A percentile compares a stretch with the other conserved stretches of the same genome.
Evolutionary conservation across 2,797 vertebrate species (phyloP).

Genomic region (Melanotaenia nigrans): DNA sequence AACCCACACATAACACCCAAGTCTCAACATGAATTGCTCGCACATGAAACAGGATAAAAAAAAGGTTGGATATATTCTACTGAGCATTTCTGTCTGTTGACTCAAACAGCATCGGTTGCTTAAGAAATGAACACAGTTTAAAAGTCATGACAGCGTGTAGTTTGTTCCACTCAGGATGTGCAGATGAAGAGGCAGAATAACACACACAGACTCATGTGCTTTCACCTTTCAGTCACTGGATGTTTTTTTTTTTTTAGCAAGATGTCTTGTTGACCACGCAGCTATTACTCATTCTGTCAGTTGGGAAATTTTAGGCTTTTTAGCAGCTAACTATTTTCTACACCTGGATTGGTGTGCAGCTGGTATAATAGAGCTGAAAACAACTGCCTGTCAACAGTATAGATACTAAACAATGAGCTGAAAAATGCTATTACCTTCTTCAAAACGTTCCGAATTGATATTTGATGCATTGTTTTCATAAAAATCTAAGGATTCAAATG

Average conservation of each 20-base stretch:
- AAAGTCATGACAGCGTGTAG: constrained; percentile 48
- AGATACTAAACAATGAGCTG: not conserved
- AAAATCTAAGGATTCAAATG: not conserved
- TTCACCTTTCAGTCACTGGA: not conserved
- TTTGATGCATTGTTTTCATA: not conserved
- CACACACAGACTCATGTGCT: constrained; percentile 11
- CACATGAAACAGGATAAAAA: constrained; percentile 24
- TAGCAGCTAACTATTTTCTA: not conserved
- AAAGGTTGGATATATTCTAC: not conserved
- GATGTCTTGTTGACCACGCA: not conserved
- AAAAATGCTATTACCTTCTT: not conserved
- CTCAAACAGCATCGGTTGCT: constrained; percentile 25
- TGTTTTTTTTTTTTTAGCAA: not conserved
- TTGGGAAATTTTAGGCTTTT: not conserved
- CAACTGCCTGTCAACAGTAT: not conserved
- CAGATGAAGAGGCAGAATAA: constrained; percentile 42
- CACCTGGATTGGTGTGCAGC: not conserved
- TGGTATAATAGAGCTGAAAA: constrained; percentile 1
- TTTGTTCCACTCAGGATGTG: constrained; percentile 46
- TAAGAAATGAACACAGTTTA: constrained; percentile 34
- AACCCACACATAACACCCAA: constrained; percentile 34
- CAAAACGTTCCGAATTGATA: not conserved
- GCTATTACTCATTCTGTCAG: not conserved
- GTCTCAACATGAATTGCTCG: constrained; percentile 60
- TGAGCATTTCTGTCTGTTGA: not conserved